phyloP scores from a whole-genome alignment of 2,113 vertebrate genomes.

The Columba livia region DNA sequence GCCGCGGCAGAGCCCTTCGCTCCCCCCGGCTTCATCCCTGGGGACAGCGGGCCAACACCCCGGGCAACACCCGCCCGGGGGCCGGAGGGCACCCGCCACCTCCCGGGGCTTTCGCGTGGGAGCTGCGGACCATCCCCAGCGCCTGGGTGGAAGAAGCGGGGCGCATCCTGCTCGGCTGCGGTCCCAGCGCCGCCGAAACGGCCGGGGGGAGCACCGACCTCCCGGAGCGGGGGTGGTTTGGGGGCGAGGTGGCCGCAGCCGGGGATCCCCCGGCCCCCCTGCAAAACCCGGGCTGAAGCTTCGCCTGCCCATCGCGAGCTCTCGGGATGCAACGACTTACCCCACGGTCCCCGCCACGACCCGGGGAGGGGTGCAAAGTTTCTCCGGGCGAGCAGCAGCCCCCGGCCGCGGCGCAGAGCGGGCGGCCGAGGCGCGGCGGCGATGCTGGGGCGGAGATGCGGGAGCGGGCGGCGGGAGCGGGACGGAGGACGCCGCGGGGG shows the following conservation, averaged over 20 bases:
- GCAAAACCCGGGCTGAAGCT: background rate
- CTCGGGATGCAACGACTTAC: background rate
- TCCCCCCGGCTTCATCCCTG: background rate
- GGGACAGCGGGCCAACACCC: background rate
- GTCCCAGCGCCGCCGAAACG: background rate
- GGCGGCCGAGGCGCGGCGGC: background rate
- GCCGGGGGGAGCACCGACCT: background rate
- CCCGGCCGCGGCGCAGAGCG: background rate
- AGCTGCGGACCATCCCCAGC: background rate
- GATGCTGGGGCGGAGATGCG: background rate
- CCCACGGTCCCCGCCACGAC: conserved; percentile 15
- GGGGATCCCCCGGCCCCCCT: background rate
- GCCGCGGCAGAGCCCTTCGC: background rate
- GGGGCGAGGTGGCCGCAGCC: background rate
- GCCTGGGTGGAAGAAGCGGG: background rate
- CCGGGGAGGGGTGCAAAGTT: conserved; percentile 12
- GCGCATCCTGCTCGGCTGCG: background rate
- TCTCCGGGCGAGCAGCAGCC: background rate
- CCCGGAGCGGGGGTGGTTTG: too few species aligned
- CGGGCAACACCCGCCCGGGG: background rate
- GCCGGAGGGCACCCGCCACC: background rate
- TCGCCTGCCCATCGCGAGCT: background rate
- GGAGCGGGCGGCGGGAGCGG: background rate
- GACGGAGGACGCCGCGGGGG: background rate
- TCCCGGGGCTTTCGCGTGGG: background rate